phyloP scores from a whole-genome alignment of 2,113 vertebrate species.

The Laticauda laticaudata region DNA sequence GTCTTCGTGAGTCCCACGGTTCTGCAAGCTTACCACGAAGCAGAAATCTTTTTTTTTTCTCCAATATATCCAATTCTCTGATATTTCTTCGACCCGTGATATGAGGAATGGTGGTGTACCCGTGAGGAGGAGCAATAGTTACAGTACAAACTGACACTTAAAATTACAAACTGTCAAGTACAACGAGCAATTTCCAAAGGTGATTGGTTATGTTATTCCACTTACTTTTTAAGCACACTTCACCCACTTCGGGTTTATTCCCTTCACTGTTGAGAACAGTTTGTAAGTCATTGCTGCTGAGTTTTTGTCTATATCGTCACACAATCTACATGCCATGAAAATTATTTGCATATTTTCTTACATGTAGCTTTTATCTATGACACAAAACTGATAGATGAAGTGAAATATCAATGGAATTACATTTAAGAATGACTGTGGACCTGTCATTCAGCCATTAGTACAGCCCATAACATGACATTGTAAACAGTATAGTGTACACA shows the following conservation, averaged over 20 bases:
- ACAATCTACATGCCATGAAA: neutral
- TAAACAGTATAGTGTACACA: neutral
- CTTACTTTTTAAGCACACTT: neutral
- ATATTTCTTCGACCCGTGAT: neutral
- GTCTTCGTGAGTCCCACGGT: neutral
- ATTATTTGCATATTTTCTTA: neutral
- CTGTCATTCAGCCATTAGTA: neutral
- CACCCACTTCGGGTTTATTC: neutral
- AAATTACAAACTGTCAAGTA: neutral
- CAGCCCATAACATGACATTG: neutral
- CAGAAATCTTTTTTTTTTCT: neutral
- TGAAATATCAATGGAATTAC: neutral
- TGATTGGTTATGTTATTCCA: no score
- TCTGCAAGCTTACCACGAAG: neutral
- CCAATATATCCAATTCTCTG: neutral
- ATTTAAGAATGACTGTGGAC: neutral
- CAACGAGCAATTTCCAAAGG: neutral
- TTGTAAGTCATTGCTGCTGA: neutral
- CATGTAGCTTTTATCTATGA: neutral
- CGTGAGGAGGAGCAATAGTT: neutral
- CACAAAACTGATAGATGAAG: neutral
- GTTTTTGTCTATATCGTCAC: neutral
- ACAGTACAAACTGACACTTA: neutral
- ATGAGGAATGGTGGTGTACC: neutral
- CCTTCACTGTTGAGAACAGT: neutral